Evolutionary conservation across 2,888 invertebrate genomes (phyloP), one percentile per base, ranked within the genome.

Genomic region (Orthosia gracilis): DNA sequence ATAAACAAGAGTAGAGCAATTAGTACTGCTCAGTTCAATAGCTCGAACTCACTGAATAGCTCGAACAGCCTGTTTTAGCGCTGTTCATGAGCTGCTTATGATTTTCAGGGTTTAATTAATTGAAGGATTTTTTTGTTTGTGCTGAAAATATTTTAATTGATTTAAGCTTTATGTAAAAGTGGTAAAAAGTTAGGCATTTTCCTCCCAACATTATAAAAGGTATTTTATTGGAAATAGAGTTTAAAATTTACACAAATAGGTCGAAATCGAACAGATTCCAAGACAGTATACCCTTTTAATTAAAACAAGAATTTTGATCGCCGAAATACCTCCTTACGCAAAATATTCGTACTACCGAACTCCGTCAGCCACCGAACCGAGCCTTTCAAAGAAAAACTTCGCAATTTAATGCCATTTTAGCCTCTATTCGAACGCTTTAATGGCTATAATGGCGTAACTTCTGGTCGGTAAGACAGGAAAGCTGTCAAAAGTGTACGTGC

Each of bases 391-490:
- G 79, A 82, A 82, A 81, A 82, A 82, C 75, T 82, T 82, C 62
- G 3, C 75, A 18, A 74, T 74, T 75, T 78, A 82, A 82, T 69
- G 31, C 71, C 65, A 79, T 69, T 81, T 65, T 78, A 71, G 81
- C 62, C 75, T 71, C 57, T 81, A 81, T 78, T 63, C 26, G 78
- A 45, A 71, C 81, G 83, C 81, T 70, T 71, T 82, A 81, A 82
- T 81, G 79, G 79, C 79, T 82, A 82, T 82, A 82, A 82, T 75
- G 66, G 81, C 71, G 83, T 82, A 82, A 82, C 81, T 82, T 82
- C 83, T 82, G 71, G 83, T 82, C 68, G 75, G 81, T 82, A 78
- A 82, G 81, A 82, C 81, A 71, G 83, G 59, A 62, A 82, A 71
- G 81, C 81, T 82, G 81, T 82, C 81, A 82, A 82, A 82, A 82